Conservation (phyloP, 2,888 invertebrate species). For the Drosophila formosana region DNA sequence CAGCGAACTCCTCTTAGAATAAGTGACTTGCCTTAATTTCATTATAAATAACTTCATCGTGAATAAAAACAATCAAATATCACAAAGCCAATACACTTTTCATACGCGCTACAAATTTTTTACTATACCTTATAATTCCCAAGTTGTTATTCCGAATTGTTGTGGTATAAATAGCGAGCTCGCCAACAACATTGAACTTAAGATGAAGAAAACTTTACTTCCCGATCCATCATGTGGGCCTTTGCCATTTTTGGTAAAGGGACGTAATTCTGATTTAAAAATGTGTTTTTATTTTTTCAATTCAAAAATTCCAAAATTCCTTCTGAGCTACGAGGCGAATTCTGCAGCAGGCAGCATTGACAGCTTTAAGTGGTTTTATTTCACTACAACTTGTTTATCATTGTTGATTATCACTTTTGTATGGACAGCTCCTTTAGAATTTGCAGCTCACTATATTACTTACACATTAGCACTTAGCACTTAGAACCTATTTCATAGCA, state of each 20-base stretch:
- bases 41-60: too few relatives aligned
- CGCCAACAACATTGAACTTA: accelerated
- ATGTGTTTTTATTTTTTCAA: too few relatives aligned
- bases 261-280: slow-evolving; percentile 77
- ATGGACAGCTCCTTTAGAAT: neutral
- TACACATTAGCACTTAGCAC: neutral
- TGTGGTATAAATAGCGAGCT: slow-evolving; percentile 25
- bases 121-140: slow-evolving; percentile 48
- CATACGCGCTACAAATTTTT: neutral
- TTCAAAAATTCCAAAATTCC: too few relatives aligned
- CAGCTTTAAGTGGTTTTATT: too few relatives aligned
- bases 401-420: neutral
- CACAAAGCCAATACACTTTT: too few relatives aligned
- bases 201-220: slow-evolving; percentile 68
- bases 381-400: too few relatives aligned
- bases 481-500: neutral
- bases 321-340: too few relatives aligned
- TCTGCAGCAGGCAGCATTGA: too few relatives aligned
- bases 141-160: slow-evolving; percentile 26
- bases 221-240: slow-evolving; percentile 77
- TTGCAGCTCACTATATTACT: neutral
- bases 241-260: slow-evolving; percentile 67
- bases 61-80: neutral
- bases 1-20: too few relatives aligned
- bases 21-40: too few relatives aligned